These are phyloP conservation scores for Rhinella marina DNA, from an alignment of 2,797 vertebrate genomes.

Conservation along the genomic window DNA sequence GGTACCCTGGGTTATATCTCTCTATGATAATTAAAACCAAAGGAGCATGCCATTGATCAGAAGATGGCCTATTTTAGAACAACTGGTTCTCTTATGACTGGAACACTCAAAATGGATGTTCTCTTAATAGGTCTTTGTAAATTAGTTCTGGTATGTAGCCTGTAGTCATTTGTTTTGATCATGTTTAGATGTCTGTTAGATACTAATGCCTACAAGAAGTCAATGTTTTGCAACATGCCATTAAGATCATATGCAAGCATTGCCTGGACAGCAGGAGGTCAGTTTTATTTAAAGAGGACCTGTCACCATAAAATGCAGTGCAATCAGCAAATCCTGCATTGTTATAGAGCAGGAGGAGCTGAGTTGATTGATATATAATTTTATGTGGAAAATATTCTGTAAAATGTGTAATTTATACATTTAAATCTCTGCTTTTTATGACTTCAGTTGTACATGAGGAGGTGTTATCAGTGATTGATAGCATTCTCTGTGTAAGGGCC, in stretches of 20 bases:
- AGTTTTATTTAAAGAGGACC: not conserved
- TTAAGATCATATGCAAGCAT: not conserved
- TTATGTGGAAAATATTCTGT: no score
- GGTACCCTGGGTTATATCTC: not conserved
- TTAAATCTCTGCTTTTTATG: no score
- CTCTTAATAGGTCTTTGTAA: constrained; percentile 20
- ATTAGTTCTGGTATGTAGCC: constrained; percentile 4
- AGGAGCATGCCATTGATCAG: constrained; percentile 21
- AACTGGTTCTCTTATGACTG: not conserved
- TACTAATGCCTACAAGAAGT: constrained; percentile 14
- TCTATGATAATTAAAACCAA: constrained; percentile 20
- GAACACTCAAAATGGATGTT: not conserved
- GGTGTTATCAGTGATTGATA: no score
- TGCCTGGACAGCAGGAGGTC: not conserved
- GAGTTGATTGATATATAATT: no score
- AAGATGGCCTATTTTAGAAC: not conserved
- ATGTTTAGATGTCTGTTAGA: constrained; percentile 2
- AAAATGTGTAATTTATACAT: no score
- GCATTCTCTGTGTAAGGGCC: no score
- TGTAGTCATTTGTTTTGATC: not conserved
- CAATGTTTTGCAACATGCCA: not conserved
- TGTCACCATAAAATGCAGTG: not conserved
- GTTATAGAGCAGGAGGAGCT: no score
- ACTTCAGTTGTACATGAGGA: no score
- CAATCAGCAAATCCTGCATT: no score